These are phyloP conservation scores for Callinectes sapidus DNA, from an alignment of 2,888 invertebrate genomes.

Conservation along the genomic window DNA sequence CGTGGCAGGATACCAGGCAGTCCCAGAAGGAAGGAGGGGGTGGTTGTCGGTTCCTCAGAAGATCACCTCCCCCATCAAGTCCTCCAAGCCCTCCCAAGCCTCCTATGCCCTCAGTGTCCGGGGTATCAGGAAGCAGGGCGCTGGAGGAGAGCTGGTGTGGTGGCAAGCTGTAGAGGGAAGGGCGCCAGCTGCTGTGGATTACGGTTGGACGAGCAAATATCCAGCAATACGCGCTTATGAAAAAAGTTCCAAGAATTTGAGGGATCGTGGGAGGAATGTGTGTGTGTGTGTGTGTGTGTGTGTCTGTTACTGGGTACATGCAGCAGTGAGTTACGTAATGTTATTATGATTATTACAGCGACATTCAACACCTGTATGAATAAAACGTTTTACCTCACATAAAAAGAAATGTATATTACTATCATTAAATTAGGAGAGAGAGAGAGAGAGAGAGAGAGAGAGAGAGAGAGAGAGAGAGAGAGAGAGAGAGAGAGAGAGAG, in stretches of 20 bases:
- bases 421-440: neutral
- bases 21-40: constrained; percentile 78
- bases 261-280: neutral
- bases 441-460: too few relatives aligned
- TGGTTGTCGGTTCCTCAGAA: constrained; percentile 59
- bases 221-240: neutral
- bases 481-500: constrained; percentile 13
- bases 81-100: constrained; percentile 46
- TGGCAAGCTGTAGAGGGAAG: constrained; percentile 81
- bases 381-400: neutral
- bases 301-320: neutral
- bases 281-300: neutral
- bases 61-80: constrained; percentile 45
- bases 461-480: constrained; percentile 5
- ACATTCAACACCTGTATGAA: constrained; percentile 6
- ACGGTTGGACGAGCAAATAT: neutral
- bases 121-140: constrained; percentile 87
- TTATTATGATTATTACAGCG: neutral
- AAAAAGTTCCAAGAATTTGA: constrained; percentile 8
- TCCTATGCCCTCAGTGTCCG: constrained; percentile 78
- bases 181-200: constrained; percentile 14
- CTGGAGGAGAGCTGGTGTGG: constrained; percentile 90
- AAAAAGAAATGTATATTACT: neutral
- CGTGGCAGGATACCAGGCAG: constrained; percentile 86
- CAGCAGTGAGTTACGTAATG: neutral